Evolutionary conservation across 2,113 vertebrate genomes (phyloP), one percentile per base, ranked within the genome.

Genomic region (Cinclus cinclus): DNA sequence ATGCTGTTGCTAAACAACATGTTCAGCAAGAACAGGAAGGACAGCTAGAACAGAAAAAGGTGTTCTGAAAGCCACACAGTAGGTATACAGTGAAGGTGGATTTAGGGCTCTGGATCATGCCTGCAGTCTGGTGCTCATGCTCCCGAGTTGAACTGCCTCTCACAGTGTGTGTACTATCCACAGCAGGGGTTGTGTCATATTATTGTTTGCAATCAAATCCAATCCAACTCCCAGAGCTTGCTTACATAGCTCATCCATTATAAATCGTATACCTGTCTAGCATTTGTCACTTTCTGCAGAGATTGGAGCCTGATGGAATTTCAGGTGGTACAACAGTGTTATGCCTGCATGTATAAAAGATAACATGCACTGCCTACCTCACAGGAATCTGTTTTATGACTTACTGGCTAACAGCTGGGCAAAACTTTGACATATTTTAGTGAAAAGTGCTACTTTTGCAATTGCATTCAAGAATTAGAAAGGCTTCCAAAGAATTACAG

Each of bases 171-270:
- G 23, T 69, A 35, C 74, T 20, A 71, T 25, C 91, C 80, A 49
- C 87, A 94, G 79, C 62, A 80, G 89, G 81, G 59, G 7, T 85
- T 94, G 87, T 96, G 92, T 91, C 90, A 85, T 41, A 69, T 92
- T 94, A 86, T 95, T 92, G 84, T 83, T 97, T 88, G 91, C 83
- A 95, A 83, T 94, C 89, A 95, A 92, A 95, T 94, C 70, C 92
- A 77, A 59, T 87, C 91, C 92, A 79, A 16, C 78, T 92, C 90
- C 77, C 75, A 53, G 87, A 92, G 83, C 68, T 77, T 67, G 80
- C 93, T 94, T 95, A 89, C 84, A 90, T 95, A 91, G 71, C 94
- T 95, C 89, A 95, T 95, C 94, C 89, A 95, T 95, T 96, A 97
- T 94, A 94, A 95, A 96, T 92, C 0, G 49, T 86, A 91, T 91